Conservation (phyloP, 2,113 vertebrate species). For the Plestiodon gilberti region DNA sequence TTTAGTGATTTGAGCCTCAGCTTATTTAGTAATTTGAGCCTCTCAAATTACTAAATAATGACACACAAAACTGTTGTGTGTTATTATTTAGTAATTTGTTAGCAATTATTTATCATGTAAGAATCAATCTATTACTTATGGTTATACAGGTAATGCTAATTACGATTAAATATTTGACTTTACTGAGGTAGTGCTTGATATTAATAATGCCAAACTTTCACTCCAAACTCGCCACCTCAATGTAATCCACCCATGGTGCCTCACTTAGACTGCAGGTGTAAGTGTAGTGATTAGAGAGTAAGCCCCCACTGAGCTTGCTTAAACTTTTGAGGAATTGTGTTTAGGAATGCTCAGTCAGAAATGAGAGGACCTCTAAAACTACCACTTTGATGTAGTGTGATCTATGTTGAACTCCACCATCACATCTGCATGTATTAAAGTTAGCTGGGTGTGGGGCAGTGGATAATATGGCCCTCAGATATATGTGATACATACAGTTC, state of each 20-base stretch:
- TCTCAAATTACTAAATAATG: no score
- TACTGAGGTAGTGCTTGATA: background rate
- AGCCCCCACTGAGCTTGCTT: no score
- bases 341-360: background rate
- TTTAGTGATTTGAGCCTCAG: no score
- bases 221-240: background rate
- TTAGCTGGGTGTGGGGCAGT: background rate
- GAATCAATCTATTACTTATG: background rate
- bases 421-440: background rate
- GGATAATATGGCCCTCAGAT: background rate
- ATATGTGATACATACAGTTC: rapidly evolving
- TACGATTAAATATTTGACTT: background rate
- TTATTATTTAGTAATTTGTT: background rate
- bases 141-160: background rate
- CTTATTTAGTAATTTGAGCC: no score
- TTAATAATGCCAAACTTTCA: background rate
- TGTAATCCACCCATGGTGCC: no score
- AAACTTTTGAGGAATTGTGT: background rate
- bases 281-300: no score
- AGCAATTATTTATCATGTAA: background rate
- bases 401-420: background rate
- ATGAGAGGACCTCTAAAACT: background rate
- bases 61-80: no score
- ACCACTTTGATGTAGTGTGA: background rate
- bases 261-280: no score